Evolutionary conservation across 2,888 invertebrate genomes (phyloP).

Genomic region (Argynnis bischoffii): DNA sequence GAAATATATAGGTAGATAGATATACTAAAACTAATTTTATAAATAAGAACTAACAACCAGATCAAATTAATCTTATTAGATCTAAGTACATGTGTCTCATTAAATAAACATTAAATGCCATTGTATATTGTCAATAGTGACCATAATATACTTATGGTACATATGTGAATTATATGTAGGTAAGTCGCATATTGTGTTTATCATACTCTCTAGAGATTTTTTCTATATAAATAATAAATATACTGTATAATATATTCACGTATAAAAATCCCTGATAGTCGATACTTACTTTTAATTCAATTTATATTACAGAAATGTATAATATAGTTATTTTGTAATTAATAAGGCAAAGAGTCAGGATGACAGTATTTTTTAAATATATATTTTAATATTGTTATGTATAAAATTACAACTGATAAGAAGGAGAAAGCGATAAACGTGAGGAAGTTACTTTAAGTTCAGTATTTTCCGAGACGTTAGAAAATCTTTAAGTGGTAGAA

Average conservation of each 20-base stretch:
- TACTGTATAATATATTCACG: background rate
- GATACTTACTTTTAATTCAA: background rate
- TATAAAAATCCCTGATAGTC: background rate
- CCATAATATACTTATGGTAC: background rate
- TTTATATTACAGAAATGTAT: background rate
- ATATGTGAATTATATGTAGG: background rate
- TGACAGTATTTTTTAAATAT: too few species aligned
- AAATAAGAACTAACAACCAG: background rate
- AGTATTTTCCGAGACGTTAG: constrained; percentile 3
- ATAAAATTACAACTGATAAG: background rate
- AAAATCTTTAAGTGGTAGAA: background rate
- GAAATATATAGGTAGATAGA: background rate
- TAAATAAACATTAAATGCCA: background rate
- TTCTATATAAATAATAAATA: background rate
- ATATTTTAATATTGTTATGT: too few species aligned
- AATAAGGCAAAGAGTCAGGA: too few species aligned
- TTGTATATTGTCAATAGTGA: background rate
- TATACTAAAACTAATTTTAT: background rate
- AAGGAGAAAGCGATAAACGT: constrained; percentile 4
- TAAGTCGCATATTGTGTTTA: background rate
- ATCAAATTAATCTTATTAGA: background rate
- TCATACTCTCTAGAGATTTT: background rate
- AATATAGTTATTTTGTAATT: too few species aligned
- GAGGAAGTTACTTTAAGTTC: background rate
- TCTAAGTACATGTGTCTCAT: background rate